A percentile compares a stretch with the other conserved stretches of the same genome.
Conservation (phyloP, 2,797 vertebrate species). For the Tokudaia tokunoshimensis region DNA sequence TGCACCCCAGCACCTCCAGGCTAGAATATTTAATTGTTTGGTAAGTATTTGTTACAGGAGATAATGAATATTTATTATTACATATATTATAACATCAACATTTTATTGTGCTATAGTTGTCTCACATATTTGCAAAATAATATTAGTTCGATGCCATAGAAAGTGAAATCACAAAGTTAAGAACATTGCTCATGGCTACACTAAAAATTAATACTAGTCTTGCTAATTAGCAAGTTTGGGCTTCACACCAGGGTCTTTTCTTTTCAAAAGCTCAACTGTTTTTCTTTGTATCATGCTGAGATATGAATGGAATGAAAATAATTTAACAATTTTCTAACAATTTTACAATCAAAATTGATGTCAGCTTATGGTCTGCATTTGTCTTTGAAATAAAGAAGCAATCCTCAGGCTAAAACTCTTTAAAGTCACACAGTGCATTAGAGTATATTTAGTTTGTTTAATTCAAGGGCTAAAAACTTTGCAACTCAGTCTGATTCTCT, state of each 20-base stretch:
- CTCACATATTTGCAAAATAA: slow-evolving; percentile 52
- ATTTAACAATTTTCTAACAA: slow-evolving; percentile 53
- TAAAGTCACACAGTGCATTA: not conserved
- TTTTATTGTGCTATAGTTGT: not conserved
- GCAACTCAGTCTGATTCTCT: not conserved
- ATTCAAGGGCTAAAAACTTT: slow-evolving; percentile 19
- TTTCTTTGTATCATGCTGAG: slow-evolving; percentile 59
- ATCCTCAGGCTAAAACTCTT: not conserved
- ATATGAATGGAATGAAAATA: slow-evolving; percentile 58
- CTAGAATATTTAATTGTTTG: slow-evolving; percentile 1
- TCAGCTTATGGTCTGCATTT: slow-evolving; percentile 54
- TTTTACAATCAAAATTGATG: slow-evolving; percentile 56
- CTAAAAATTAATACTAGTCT: slow-evolving; percentile 54
- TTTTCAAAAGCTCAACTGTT: not conserved
- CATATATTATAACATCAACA: not conserved
- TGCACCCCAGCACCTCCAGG: not conserved
- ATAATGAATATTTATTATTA: slow-evolving; percentile 28
- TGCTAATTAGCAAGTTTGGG: slow-evolving; percentile 47
- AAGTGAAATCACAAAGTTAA: slow-evolving; percentile 58
- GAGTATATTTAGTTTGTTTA: not conserved
- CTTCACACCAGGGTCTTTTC: slow-evolving; percentile 33
- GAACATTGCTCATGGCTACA: slow-evolving; percentile 31
- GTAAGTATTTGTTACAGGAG: slow-evolving; percentile 8
- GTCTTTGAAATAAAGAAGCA: slow-evolving; percentile 32
- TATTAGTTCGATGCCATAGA: not conserved